Percentiles rank a stretch among this genome's conserved stretches.
phyloP scores from a whole-genome alignment of 2,797 vertebrate genomes.

The Melanogrammus aeglefinus region DNA sequence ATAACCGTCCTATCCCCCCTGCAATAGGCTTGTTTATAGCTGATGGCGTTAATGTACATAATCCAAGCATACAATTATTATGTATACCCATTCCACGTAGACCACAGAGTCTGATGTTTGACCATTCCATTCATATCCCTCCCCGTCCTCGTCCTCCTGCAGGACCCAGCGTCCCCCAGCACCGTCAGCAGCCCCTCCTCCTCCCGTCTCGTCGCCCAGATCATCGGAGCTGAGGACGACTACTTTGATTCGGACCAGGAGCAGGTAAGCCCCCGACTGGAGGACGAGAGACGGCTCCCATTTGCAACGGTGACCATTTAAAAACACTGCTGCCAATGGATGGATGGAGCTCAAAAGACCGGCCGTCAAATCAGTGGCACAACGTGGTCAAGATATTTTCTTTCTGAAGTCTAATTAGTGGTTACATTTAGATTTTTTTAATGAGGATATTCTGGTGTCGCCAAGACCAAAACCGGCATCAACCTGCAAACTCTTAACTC shows the following conservation, averaged over 20 bases:
- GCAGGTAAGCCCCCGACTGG: slow-evolving; percentile 74
- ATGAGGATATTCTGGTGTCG: neutral
- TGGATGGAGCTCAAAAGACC: neutral
- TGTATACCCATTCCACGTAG: neutral
- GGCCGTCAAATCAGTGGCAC: neutral
- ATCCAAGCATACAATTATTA: neutral
- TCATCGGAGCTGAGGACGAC: slow-evolving; percentile 94
- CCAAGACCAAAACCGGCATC: neutral
- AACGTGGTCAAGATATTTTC: neutral
- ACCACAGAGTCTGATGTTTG: neutral
- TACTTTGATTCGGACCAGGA: slow-evolving; percentile 93
- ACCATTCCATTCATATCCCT: neutral
- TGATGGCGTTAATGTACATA: neutral
- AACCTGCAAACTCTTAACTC: neutral
- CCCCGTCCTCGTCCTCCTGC: neutral
- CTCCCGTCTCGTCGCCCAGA: slow-evolving; percentile 74
- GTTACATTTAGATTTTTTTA: neutral
- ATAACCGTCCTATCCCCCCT: neutral
- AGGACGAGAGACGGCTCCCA: neutral
- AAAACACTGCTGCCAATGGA: neutral
- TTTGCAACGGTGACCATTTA: slow-evolving; percentile 1
- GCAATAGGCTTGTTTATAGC: neutral
- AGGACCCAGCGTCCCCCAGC: slow-evolving; percentile 83
- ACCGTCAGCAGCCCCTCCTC: slow-evolving; percentile 77
- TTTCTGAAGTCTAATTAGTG: neutral